These are phyloP conservation scores for Lepidurus packardi DNA, from an alignment of 1,140 invertebrate species.

Conservation along the genomic window DNA sequence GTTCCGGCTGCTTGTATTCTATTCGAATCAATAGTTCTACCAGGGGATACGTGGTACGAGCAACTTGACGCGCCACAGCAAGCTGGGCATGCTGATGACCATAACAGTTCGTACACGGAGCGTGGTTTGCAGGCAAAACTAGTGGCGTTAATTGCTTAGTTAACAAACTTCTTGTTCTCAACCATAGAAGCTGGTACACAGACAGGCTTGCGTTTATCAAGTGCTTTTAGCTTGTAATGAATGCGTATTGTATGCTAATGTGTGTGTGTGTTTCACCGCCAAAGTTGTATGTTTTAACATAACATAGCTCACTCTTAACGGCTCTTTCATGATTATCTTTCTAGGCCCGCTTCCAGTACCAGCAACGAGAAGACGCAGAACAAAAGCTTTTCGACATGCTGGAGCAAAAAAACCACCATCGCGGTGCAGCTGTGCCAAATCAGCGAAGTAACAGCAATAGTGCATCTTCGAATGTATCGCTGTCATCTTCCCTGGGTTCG, in stretches of 20 bases:
- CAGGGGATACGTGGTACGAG: neutral
- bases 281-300: no score
- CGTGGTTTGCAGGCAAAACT: neutral
- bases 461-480: slow-evolving; percentile 42
- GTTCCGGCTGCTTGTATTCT: neutral
- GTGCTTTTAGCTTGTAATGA: no score
- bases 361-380: slow-evolving; percentile 64
- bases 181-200: no score
- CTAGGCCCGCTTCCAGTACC: slow-evolving; percentile 66
- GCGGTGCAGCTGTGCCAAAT: slow-evolving; percentile 49
- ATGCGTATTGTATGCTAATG: no score
- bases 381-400: slow-evolving; percentile 62
- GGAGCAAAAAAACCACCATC: slow-evolving; percentile 61
- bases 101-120: neutral
- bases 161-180: no score
- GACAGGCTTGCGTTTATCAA: no score
- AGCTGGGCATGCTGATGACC: neutral
- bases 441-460: slow-evolving; percentile 45
- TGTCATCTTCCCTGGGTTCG: slow-evolving; percentile 40
- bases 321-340: slow-evolving; percentile 35
- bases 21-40: neutral
- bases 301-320: neutral
- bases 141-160: neutral
- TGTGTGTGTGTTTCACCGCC: no score
- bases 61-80: neutral